These are phyloP conservation scores for Nyctibius grandis DNA, from an alignment of 2,797 vertebrate species.

Conservation along the genomic window DNA sequence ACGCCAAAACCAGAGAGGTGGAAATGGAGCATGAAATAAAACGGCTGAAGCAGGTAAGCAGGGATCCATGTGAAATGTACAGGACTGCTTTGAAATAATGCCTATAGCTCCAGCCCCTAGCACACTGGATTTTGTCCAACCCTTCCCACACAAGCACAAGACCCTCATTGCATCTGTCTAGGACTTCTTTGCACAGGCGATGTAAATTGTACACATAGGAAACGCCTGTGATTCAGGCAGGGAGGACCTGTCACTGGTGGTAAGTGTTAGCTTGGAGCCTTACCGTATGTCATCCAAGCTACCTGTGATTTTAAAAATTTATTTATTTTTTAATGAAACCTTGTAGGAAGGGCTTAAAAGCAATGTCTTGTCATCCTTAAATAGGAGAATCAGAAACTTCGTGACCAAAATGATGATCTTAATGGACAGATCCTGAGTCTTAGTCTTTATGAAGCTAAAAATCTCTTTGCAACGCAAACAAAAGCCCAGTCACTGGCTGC, in stretches of 20 bases:
- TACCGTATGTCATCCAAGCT: fast-evolving
- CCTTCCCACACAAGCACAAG: background rate
- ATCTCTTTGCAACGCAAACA: constrained; percentile 92
- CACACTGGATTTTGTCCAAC: background rate
- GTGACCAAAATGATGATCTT: constrained; percentile 93
- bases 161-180: fast-evolving
- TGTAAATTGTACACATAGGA: background rate
- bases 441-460: constrained; percentile 94
- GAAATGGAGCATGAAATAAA: constrained; percentile 94
- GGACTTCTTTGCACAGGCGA: background rate
- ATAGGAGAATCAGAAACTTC: constrained; percentile 94
- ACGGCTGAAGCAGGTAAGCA: constrained; percentile 89
- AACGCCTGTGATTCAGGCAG: background rate
- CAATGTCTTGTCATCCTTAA: background rate
- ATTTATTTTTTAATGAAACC: background rate
- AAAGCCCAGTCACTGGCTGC: constrained; percentile 96
- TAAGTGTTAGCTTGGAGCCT: background rate
- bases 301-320: background rate
- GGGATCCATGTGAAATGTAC: background rate
- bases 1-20: constrained; percentile 84
- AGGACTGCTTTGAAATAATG: background rate
- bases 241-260: background rate
- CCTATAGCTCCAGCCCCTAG: background rate
- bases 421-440: constrained; percentile 96
- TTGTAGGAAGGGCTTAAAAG: background rate